phyloP scores from a whole-genome alignment of 2,888 invertebrate genomes.

The Lordiphosa fenestrarum region DNA sequence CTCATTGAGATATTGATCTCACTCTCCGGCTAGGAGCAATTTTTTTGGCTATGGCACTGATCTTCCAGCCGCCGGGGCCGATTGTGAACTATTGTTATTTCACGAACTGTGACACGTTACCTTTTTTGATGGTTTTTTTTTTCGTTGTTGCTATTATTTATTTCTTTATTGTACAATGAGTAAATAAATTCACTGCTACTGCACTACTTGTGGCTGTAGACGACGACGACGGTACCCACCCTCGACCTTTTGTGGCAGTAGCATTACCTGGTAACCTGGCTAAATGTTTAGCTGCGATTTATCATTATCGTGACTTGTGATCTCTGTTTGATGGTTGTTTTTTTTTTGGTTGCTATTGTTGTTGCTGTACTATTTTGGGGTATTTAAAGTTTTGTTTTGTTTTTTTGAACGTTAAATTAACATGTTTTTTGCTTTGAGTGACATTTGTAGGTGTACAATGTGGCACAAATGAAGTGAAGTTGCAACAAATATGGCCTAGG shows the following conservation, averaged over 20 bases:
- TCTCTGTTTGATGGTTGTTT: slow-evolving; percentile 57
- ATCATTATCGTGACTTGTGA: slow-evolving; percentile 75
- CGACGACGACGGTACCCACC: slow-evolving; percentile 52
- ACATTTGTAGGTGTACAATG: slow-evolving; percentile 74
- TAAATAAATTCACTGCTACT: slow-evolving; percentile 70
- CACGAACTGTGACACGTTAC: slow-evolving; percentile 73
- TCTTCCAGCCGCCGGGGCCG: slow-evolving; percentile 66
- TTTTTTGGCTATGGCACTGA: slow-evolving; percentile 36
- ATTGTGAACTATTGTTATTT: slow-evolving; percentile 75
- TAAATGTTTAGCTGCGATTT: slow-evolving; percentile 73
- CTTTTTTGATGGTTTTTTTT: slow-evolving; percentile 29
- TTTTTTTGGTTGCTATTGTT: slow-evolving; percentile 41
- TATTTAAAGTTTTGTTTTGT: slow-evolving; percentile 34
- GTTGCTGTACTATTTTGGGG: slow-evolving; percentile 21
- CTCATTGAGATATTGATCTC: slow-evolving; percentile 72
- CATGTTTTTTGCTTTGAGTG: slow-evolving; percentile 71
- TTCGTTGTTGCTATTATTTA: slow-evolving; percentile 51
- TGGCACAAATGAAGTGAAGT: slow-evolving; percentile 74
- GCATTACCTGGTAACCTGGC: slow-evolving; percentile 42
- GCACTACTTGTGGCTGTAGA: slow-evolving; percentile 41
- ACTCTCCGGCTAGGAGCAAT: slow-evolving; percentile 11
- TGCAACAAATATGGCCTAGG: slow-evolving; percentile 65
- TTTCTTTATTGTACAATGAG: slow-evolving; percentile 72
- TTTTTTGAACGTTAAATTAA: slow-evolving; percentile 53
- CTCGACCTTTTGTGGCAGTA: slow-evolving; percentile 73